Base-by-base conservation (phyloP, 1,140 invertebrate species). In the Triops longicaudatus region DNA sequence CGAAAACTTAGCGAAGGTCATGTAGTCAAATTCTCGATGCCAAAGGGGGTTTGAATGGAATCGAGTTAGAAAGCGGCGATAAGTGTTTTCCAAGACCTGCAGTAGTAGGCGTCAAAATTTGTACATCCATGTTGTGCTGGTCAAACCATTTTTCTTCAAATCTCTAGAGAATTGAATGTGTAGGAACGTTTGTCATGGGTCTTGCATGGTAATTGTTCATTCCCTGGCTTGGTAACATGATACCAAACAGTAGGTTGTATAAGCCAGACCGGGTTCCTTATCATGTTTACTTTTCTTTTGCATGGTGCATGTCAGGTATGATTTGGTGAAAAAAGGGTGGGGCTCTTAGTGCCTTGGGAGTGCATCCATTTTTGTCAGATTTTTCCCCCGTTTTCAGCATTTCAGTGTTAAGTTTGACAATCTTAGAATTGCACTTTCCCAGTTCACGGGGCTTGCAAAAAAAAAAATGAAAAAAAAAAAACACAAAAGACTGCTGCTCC, bases 141-240 rank as follows among this genome's bases (percentile, higher is more conserved):
- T 63, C 50, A 63, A 63, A 63, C 17, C n/a, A 22, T 63, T 63
- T 63, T 63, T 63, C 50, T n/a, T 63, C 1, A n/a, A 63, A n/a
- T 22, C 50, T n/a, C 10, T 63, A 1, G 22, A 63, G 31, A 37
- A 2, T 37, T 37, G 31, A 37, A 37, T 37, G 31, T 37, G 31
- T 37, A 37, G 31, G 31, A 37, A 37, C 31, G 31, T 37, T 63
- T 63, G 22, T 1, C 50, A 22, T 63, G 50, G 50, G 50, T 63
- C 50, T 63, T 63, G 50, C 50, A 63, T 63, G 50, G 50, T 63
- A n/a, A 63, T 63, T 63, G 50, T 63, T 63, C 50, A 63, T 63
- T 63, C 50, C 50, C 17, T 63, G 50, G 22, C 14, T 22, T 63
- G 14, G 14, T 63, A 5, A 17, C 50, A 22, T n/a, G 14, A 17